Evolutionary conservation across 2,797 vertebrate species (phyloP).

Genomic region (Poeciliopsis gracilis): DNA sequence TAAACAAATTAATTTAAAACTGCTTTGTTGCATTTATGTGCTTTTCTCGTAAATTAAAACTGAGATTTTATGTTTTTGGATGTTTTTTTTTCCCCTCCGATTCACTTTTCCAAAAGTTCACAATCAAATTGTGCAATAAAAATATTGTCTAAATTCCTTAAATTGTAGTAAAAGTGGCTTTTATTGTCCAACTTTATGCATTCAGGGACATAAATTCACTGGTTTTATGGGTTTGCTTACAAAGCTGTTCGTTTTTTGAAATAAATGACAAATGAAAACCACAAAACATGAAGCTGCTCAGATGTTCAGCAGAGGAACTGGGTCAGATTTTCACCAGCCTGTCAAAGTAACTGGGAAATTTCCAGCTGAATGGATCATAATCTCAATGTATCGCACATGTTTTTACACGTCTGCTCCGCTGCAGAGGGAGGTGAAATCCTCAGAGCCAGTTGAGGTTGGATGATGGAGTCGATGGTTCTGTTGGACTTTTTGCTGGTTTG

Average conservation of each 20-base stretch:
- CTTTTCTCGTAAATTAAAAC: neutral
- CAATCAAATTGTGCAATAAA: neutral
- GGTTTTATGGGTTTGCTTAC: neutral
- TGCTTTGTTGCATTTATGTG: neutral
- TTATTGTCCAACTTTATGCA: neutral
- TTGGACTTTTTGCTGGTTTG: neutral
- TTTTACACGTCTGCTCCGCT: neutral
- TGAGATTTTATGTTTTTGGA: neutral
- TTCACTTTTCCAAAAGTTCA: neutral
- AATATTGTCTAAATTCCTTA: neutral
- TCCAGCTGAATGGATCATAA: neutral
- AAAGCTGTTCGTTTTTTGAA: neutral
- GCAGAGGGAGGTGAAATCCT: slow-evolving; percentile 3
- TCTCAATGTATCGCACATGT: neutral
- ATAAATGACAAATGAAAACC: neutral
- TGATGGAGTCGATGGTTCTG: neutral
- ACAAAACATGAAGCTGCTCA: neutral
- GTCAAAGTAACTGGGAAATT: neutral
- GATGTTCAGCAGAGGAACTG: neutral
- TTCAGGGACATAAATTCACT: neutral
- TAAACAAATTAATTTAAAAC: neutral
- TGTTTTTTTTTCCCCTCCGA: neutral
- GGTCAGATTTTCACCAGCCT: neutral
- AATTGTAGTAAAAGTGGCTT: neutral
- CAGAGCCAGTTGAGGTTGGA: slow-evolving; percentile 15